These are phyloP conservation scores for Dasysyrphus tricinctus DNA, from an alignment of 2,888 invertebrate genomes.

Conservation along the genomic window DNA sequence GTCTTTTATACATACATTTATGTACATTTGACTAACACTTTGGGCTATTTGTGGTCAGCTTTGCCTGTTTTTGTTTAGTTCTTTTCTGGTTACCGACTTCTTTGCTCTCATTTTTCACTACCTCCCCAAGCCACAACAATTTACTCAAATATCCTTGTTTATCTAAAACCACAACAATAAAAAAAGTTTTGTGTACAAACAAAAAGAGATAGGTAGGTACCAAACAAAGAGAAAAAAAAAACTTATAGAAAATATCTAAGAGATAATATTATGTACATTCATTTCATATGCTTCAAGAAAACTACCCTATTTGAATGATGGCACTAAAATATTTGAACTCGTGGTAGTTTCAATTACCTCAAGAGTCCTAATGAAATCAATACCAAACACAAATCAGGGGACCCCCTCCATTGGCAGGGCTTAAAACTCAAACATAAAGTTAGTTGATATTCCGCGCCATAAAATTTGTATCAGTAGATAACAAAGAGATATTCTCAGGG, in stretches of 20 bases:
- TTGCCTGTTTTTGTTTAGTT: slow-evolving; percentile 10
- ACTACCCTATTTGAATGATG: slow-evolving; percentile 14
- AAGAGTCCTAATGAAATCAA: slow-evolving; percentile 36
- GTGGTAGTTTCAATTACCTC: slow-evolving; percentile 52
- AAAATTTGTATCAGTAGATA: slow-evolving; percentile 37
- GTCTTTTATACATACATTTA: too few relatives aligned
- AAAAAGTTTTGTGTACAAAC: neutral
- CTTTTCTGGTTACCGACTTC: neutral
- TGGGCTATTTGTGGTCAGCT: slow-evolving; percentile 3
- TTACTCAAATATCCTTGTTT: slow-evolving; percentile 26
- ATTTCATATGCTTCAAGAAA: neutral
- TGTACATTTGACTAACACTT: too few relatives aligned
- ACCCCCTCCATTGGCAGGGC: slow-evolving; percentile 17
- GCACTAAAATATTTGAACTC: slow-evolving; percentile 44
- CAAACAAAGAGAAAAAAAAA: neutral
- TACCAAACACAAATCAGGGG: slow-evolving; percentile 15
- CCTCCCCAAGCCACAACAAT: slow-evolving; percentile 19
- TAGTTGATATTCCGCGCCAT: slow-evolving; percentile 59
- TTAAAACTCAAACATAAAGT: slow-evolving; percentile 18
- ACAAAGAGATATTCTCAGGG: slow-evolving; percentile 1
- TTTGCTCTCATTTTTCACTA: slow-evolving; percentile 10
- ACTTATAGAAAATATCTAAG: neutral
- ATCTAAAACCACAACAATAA: slow-evolving; percentile 24
- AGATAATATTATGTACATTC: neutral
- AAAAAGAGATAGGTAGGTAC: neutral